A percentile compares a stretch with the other conserved stretches of the same genome.
Conservation (phyloP, 2,113 vertebrate species). For the Columba livia region DNA sequence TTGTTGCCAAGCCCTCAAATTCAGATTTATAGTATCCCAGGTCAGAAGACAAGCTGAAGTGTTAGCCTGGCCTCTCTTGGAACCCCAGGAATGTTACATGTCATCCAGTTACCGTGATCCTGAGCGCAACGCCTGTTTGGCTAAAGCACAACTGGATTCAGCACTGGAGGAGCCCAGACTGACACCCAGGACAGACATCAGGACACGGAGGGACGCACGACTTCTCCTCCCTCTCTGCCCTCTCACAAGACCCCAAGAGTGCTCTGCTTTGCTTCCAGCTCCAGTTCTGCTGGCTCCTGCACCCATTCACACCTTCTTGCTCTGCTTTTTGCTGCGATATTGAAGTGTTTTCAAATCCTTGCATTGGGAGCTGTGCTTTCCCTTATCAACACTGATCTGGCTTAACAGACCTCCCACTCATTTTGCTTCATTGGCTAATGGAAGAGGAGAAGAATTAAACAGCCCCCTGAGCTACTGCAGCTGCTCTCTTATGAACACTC, state of each 20-base stretch:
- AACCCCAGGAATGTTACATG: background rate
- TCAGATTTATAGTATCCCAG: background rate
- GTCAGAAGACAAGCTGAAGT: background rate
- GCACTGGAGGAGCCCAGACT: fast-evolving
- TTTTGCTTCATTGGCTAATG: constrained; percentile 43
- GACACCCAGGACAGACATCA: background rate
- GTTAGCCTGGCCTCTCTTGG: background rate
- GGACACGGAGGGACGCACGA: fast-evolving
- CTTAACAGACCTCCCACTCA: constrained; percentile 35
- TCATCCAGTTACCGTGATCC: background rate
- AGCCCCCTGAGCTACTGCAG: constrained; percentile 6
- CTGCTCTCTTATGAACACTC: background rate
- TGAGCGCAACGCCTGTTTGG: background rate
- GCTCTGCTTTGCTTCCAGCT: background rate
- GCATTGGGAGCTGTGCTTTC: background rate
- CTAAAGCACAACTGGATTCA: background rate
- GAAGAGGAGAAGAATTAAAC: constrained; percentile 17
- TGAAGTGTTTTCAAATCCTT: background rate
- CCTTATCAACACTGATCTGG: constrained; percentile 20
- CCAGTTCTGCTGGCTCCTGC: fast-evolving
- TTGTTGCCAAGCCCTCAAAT: background rate
- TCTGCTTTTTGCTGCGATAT: background rate
- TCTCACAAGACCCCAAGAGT: fast-evolving
- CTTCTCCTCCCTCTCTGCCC: background rate
- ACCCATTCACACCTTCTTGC: background rate